Evolutionary conservation across 2,888 invertebrate genomes (phyloP).

Genomic region (Orthosia gothica): DNA sequence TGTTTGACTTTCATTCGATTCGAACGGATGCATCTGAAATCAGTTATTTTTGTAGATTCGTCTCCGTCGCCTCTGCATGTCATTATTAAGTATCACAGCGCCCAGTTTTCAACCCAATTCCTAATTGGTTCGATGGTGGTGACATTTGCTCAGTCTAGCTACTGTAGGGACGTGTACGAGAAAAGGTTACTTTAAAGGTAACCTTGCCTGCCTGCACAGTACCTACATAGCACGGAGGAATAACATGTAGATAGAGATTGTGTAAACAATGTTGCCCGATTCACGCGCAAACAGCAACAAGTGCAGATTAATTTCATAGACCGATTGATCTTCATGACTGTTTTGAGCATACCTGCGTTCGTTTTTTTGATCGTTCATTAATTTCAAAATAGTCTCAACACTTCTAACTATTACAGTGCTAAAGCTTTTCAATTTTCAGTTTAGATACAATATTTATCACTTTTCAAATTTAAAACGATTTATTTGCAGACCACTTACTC

Average conservation of each 20-base stretch:
- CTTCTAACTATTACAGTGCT: background rate
- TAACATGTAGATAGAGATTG: background rate
- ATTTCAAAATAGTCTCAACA: too few relatives aligned
- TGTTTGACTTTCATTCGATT: too few relatives aligned
- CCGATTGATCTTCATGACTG: background rate
- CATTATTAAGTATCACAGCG: too few relatives aligned
- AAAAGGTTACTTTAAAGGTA: too few relatives aligned
- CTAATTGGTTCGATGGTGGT: background rate
- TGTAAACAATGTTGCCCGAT: background rate
- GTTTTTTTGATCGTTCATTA: background rate
- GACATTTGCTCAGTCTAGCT: background rate
- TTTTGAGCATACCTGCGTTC: background rate
- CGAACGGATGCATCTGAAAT: conserved; percentile 12
- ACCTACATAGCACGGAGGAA: background rate
- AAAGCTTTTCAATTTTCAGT: background rate
- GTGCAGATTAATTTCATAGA: background rate
- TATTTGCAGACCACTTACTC: background rate
- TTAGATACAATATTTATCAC: background rate
- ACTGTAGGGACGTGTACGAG: too few relatives aligned
- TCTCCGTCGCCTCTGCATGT: too few relatives aligned
- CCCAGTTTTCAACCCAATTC: too few relatives aligned
- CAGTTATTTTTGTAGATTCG: too few relatives aligned
- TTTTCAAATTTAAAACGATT: conserved; percentile 6
- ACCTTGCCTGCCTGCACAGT: too few relatives aligned
- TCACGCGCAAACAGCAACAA: conserved; percentile 6